Conservation (phyloP, 2,888 invertebrate genomes). For the Altica lythri region DNA sequence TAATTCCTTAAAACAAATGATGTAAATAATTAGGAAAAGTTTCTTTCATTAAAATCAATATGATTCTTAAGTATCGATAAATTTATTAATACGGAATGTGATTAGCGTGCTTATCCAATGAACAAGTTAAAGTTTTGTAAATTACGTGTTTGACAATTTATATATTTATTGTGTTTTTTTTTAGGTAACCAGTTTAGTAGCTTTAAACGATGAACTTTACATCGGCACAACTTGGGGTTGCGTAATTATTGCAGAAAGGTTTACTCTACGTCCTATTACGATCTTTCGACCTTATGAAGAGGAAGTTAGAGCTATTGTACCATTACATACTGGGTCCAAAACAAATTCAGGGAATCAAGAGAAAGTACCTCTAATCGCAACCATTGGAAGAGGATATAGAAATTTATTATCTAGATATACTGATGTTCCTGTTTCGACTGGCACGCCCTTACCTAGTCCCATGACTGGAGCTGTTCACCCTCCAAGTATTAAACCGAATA, state of each 20-base stretch:
- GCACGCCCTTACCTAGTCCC: conserved; percentile 54
- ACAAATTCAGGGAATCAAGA: conserved; percentile 12
- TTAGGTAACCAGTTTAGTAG: conserved; percentile 71
- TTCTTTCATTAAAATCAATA: no score
- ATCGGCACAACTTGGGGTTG: conserved; percentile 96
- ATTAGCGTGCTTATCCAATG: no score
- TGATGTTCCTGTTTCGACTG: conserved; percentile 58
- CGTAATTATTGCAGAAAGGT: conserved; percentile 84
- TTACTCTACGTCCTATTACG: conserved; percentile 81
- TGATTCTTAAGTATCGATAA: no score
- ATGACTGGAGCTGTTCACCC: conserved; percentile 39
- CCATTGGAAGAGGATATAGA: conserved; percentile 81
- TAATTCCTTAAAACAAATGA: no score
- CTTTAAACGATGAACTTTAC: conserved; percentile 73
- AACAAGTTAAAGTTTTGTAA: no score
- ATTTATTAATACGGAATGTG: no score
- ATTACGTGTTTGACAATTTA: neutral
- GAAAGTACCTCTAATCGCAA: conserved; percentile 55
- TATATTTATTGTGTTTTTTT: conserved; percentile 19
- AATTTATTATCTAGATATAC: conserved; percentile 71
- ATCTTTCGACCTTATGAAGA: conserved; percentile 92
- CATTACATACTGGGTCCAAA: conserved; percentile 55
- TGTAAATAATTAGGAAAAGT: no score
- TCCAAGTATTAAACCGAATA: conserved; percentile 51
- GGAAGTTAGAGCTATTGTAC: conserved; percentile 70